phyloP scores from a whole-genome alignment of 2,113 vertebrate genomes.

The Pterocles orientalis region DNA sequence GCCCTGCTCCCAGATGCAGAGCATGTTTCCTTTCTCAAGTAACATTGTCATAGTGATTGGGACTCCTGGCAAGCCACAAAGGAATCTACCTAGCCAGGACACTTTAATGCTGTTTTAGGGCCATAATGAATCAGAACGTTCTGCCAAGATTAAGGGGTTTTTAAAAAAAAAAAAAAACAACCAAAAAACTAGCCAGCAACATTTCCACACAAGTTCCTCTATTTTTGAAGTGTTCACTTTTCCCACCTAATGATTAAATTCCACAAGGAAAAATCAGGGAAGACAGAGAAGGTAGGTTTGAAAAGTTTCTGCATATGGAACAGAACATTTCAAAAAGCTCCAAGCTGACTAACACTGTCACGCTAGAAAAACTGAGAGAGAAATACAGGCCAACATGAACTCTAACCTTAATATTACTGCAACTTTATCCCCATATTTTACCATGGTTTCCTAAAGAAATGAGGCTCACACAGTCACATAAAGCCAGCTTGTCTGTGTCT shows the following conservation, averaged over 20 bases:
- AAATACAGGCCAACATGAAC: conserved; percentile 46
- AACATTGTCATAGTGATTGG: not conserved
- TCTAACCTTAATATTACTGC: conserved; percentile 60
- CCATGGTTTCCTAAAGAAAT: conserved; percentile 48
- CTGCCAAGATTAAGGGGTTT: not conserved
- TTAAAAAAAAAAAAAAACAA: not conserved
- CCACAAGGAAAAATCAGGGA: not conserved
- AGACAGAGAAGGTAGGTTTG: not conserved
- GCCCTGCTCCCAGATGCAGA: not conserved
- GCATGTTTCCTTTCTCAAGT: not conserved
- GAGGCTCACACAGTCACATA: conserved; percentile 9
- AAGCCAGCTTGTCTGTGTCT: conserved; percentile 59
- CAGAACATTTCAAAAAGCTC: conserved; percentile 22
- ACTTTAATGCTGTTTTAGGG: conserved; percentile 4
- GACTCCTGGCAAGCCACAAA: not conserved
- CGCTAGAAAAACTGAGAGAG: conserved; percentile 33
- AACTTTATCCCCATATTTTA: conserved; percentile 56
- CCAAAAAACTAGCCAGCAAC: not conserved
- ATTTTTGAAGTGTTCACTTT: conserved; percentile 5
- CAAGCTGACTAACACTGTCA: not conserved
- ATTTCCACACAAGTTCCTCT: not conserved
- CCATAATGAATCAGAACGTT: conserved; percentile 17
- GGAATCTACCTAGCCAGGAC: not conserved
- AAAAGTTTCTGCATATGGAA: not conserved
- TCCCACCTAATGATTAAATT: not conserved